Base-by-base conservation (phyloP, 2,888 invertebrate species). In the Sinohyriopsis cumingii region DNA sequence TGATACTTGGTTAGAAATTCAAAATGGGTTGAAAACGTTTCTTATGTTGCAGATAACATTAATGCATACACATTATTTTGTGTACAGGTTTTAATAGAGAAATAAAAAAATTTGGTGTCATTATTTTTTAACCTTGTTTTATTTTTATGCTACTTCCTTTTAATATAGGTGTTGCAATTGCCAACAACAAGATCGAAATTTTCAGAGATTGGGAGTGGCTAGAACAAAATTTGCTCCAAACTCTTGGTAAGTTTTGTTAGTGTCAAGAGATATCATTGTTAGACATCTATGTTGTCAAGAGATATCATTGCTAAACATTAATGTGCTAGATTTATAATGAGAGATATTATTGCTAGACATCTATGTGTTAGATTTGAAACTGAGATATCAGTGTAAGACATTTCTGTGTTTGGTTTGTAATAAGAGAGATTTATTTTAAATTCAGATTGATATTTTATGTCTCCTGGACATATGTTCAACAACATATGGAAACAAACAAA, bases 181-280 rank as follows among this genome's bases (percentile, higher is more conserved):
- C 96, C 19, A 92, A 96, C 84, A 95, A 95, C 5, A 93, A 94
- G 82, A 93, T 93, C 83, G 98, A 99, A 88, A 98, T 98, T 69
- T 91, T 94, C 33, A 93, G 94, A 87, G 95, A 99, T 90, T 99
- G 98, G 99, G 94, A 95, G 87, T 99, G 98, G 97, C 91, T 99
- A 20, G 94, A 95, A 84, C 92, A 93, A 67, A 95, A 98, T 92
- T 92, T 99, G 3, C 93, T 95, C 86, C 93, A 93, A 70, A 96
- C 95, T 5, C 91, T 98, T 59, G 94, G 95, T 90, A 94, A 77
- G 83, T 67, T 65, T 24, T 7, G 19, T n/a, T 53, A 45, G 12
- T n/a, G 24, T 57, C 15, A 22, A 57, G 9, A 20, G 57, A 20
- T 57, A 22, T n/a, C 22, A 22, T 22, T 22, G 9, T 12, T 57